Evolutionary conservation across 1,140 invertebrate species (phyloP).

Genomic region (Tyrophagus putrescentiae): DNA sequence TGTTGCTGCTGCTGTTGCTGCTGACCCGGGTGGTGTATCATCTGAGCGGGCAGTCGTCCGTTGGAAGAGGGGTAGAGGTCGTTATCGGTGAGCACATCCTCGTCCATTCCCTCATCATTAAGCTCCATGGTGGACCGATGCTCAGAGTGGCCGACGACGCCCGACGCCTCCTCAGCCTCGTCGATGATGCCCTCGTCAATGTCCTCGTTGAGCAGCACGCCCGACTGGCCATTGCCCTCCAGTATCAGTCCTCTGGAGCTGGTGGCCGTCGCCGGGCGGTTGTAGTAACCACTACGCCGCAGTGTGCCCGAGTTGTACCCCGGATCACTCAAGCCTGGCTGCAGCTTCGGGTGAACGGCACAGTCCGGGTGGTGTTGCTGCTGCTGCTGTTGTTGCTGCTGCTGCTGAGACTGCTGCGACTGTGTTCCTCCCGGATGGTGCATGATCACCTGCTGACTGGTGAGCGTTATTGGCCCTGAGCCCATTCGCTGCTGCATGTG

Average conservation of each 20-base stretch:
- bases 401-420: conserved; percentile 1
- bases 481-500: neutral
- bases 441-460: neutral
- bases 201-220: conserved; percentile 3
- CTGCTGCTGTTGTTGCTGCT: neutral
- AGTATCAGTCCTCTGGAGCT: neutral
- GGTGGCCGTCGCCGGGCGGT: neutral
- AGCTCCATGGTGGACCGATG: conserved; percentile 12
- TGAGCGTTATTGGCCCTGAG: neutral
- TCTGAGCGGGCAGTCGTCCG: neutral
- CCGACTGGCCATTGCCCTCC: neutral
- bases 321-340: conserved; percentile 4
- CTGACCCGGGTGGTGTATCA: neutral
- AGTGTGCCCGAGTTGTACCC: conserved; percentile 2
- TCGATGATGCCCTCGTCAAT: conserved; percentile 14
- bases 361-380: conserved; percentile 21
- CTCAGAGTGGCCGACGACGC: neutral
- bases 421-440: too few species aligned
- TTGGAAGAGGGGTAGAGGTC: neutral
- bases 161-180: conserved; percentile 8
- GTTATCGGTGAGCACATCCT: conserved; percentile 4
- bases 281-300: conserved; percentile 1
- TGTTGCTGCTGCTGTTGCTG: neutral
- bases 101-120: neutral
- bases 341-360: conserved; percentile 12